Base-by-base conservation (phyloP, 2,888 invertebrate genomes). In the Agrotis puta region DNA sequence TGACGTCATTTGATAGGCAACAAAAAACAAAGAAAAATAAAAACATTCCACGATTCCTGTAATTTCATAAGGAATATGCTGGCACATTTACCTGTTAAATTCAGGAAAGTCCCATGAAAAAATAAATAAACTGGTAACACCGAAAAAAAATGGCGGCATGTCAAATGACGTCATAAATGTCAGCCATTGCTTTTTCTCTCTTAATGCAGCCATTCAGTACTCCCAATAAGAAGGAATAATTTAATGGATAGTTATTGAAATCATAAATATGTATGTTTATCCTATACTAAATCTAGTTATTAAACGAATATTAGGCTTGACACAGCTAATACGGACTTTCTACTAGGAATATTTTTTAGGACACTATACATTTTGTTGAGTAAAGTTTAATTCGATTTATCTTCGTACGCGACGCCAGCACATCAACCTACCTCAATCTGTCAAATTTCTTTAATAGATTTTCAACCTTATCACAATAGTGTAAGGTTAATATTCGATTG, bases 281-380 rank as follows among this genome's bases (percentile, higher is more conserved):
- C 14, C 59, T 83, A 80, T 33, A 22, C 69, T 80, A 77, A 70
- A 13, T 24, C 83, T 85, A 83, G 22, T 45, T 77, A 68, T 71
- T 45, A 72, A 82, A 84, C 64, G 61, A 74, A 72, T 64, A 71
- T 71, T 74, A 83, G 82, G 84, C 81, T 53, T 78, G 81, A 77
- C 74, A 77, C 79, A 71, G 70, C 67, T 78, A 63, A 71, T 74
- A 83, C 80, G 64, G 77, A 51, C 27, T 69, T 58, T 70, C 74
- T 82, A 77, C 75, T 84, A 85, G 86, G 76, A 84, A 84, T 85
- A 82, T 77, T 9, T 62, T 74, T 77, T 75, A 71, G 70, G 65
- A 77, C 14, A 63, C 65, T 77, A 75, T 76, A 74, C 47, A 70
- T 39, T 45, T 63, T 62, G 68, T 69, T 74, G 39, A 48, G 68